Conservation (phyloP, 2,113 vertebrate genomes). For the Felis chaus region DNA sequence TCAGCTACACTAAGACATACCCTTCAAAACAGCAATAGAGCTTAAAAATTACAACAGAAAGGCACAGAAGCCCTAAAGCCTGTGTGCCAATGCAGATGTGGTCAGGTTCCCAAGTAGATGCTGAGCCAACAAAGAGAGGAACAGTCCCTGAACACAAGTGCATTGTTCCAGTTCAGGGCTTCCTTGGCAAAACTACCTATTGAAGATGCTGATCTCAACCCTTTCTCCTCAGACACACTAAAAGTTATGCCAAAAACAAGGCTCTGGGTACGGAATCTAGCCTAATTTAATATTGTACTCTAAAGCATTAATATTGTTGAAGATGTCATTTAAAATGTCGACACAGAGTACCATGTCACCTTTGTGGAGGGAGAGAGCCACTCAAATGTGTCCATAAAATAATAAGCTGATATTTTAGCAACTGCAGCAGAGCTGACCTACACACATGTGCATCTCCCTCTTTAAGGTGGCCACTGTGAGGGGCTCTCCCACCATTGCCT, state of each 20-base stretch:
- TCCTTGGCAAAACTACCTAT: neutral
- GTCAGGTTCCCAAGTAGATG: neutral
- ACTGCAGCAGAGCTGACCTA: neutral
- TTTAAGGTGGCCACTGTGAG: neutral
- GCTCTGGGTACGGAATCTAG: neutral
- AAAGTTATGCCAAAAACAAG: neutral
- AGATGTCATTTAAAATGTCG: neutral
- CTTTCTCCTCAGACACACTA: neutral
- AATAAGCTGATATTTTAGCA: neutral
- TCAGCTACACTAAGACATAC: neutral
- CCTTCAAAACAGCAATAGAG: neutral
- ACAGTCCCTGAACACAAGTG: neutral
- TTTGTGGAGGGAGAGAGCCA: neutral
- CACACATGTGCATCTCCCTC: accelerated
- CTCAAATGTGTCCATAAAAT: neutral
- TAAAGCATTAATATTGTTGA: neutral
- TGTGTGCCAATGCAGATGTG: neutral
- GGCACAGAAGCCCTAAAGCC: neutral
- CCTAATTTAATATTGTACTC: neutral
- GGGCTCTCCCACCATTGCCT: no score
- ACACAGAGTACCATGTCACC: neutral
- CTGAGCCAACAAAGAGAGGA: neutral
- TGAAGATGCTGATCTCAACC: slow-evolving; percentile 16
- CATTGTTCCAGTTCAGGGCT: neutral
- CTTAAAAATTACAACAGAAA: neutral